A percentile compares a stretch with the other conserved stretches of the same genome.
Evolutionary conservation across 2,113 vertebrate genomes (phyloP).

Genomic region (Etheostoma cragini): DNA sequence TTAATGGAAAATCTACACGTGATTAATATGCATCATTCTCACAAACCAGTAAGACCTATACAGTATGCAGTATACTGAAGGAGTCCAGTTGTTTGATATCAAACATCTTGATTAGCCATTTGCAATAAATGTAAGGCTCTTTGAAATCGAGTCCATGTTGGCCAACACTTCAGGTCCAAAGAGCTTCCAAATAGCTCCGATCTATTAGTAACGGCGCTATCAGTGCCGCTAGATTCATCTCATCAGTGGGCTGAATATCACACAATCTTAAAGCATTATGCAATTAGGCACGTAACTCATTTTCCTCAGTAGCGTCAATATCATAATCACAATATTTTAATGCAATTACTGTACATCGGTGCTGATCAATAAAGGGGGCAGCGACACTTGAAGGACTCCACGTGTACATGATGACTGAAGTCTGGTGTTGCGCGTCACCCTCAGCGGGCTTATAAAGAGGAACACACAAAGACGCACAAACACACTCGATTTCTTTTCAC

Average conservation of each 20-base stretch:
- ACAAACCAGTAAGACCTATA: neutral
- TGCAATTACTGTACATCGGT: neutral
- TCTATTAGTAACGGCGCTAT: conserved; percentile 17
- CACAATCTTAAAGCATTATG: neutral
- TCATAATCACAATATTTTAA: conserved; percentile 1
- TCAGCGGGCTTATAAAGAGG: conserved; percentile 73
- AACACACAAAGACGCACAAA: conserved; percentile 16
- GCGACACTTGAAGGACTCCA: conserved; percentile 55
- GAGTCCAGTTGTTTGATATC: neutral
- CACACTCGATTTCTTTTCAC: conserved; percentile 39
- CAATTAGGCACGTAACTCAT: neutral
- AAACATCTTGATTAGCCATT: neutral
- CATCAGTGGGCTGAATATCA: neutral
- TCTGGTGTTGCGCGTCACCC: conserved; percentile 65
- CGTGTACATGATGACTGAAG: conserved; percentile 65
- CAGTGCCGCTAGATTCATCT: conserved; percentile 24
- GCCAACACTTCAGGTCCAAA: conserved; percentile 58
- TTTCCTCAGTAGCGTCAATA: neutral
- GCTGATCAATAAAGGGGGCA: conserved; percentile 55
- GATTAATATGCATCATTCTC: neutral
- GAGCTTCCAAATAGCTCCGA: conserved; percentile 35
- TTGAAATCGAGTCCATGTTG: neutral
- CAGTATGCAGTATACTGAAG: neutral
- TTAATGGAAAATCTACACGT: neutral
- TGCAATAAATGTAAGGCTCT: neutral